These are phyloP conservation scores for Cryptocheilus praepositus DNA, from an alignment of 2,888 invertebrate genomes.

Conservation along the genomic window DNA sequence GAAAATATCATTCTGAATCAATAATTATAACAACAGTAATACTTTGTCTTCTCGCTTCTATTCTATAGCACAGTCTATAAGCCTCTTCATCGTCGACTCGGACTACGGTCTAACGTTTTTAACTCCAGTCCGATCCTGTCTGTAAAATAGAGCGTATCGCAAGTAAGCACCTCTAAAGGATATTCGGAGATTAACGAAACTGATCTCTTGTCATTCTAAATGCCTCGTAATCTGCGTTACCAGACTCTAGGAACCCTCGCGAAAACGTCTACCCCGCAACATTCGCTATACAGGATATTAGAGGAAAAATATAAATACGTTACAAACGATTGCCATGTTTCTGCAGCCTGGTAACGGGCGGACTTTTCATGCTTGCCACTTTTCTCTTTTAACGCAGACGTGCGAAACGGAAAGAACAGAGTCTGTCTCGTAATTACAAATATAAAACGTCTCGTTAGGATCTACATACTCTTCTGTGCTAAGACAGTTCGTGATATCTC, in stretches of 20 bases:
- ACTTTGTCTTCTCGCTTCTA: conserved; percentile 50
- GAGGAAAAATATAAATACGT: neutral
- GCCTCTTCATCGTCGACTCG: conserved; percentile 53
- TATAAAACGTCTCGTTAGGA: no score
- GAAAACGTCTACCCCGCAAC: neutral
- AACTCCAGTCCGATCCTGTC: neutral
- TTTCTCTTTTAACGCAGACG: no score
- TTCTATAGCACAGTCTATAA: conserved; percentile 66
- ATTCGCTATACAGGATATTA: conserved; percentile 11
- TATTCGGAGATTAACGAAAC: neutral
- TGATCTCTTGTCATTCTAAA: neutral
- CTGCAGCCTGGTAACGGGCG: conserved; percentile 13
- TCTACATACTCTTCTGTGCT: no score
- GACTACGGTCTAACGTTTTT: neutral
- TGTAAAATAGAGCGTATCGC: neutral
- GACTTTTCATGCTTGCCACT: no score
- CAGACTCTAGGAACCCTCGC: conserved; percentile 30
- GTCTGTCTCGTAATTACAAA: no score
- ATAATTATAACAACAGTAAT: conserved; percentile 45
- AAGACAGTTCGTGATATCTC: no score
- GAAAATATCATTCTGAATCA: conserved; percentile 6
- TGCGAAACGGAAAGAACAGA: no score
- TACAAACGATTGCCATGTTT: conserved; percentile 7
- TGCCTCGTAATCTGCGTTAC: conserved; percentile 10
- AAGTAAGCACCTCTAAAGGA: conserved; percentile 2